Evolutionary conservation across 2,888 invertebrate species (phyloP), one percentile per base, ranked within the genome.

Genomic region (Drosophila macrospina): DNA sequence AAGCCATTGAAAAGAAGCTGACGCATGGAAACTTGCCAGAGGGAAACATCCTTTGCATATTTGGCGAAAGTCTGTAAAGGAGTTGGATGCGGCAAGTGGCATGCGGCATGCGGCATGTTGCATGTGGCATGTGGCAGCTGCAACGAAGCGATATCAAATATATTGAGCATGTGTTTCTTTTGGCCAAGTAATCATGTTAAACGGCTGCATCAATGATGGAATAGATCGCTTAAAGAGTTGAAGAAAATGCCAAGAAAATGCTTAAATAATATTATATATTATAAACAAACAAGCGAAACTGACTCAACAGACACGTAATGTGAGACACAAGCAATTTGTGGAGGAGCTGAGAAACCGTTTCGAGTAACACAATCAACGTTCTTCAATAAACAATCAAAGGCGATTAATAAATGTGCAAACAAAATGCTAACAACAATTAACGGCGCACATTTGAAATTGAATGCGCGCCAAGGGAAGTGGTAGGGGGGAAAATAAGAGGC

Each of bases 331-430:
- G n/a, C n/a, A 51, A 56, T 11, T 36, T 41, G 50, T 44, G 39
- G 36, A 24, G 20, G 34, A 26, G 28, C 28, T 28, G 28, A 28
- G 28, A 28, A 28, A 28, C 28, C 6, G 67, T n/a, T 24, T 20
- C 24, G 20, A 45, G 15, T 11, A 41, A 41, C 41, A 41, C 20
- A 42, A 42, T 66, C 55, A 44, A 44, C 44, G 55, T 63, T 45
- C n/a, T 54, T 61, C 32, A 61, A 62, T 87, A 86, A 86, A 80
- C 74, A 83, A 88, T 82, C 83, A 67, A 69, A 83, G 42, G 68
- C 86, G 83, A 88, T 88, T 80, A 83, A 66, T 56, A 69, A 76
- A 80, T 79, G 83, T 86, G 77, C 74, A 86, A 87, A 71, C 82
- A 81, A 74, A 77, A 69, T 70, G 72, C 56, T 68, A 69, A 72